Percentiles rank a stretch among this genome's conserved stretches.
These are phyloP conservation scores for Leptodactylus fuscus DNA, from an alignment of 2,113 vertebrate genomes.

Conservation along the genomic window DNA sequence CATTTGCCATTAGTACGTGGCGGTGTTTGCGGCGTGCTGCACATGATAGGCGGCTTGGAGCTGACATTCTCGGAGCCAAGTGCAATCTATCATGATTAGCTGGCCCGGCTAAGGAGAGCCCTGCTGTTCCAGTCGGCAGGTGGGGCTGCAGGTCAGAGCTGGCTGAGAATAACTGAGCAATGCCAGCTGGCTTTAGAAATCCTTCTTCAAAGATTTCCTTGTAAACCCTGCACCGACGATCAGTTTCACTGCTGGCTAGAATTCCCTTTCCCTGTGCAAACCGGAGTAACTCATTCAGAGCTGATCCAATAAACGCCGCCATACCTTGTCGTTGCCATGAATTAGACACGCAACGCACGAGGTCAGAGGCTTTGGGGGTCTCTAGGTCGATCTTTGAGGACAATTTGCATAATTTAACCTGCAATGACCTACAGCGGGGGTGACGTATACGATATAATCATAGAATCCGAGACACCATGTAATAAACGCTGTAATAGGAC, in stretches of 20 bases:
- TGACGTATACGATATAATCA: too few species aligned
- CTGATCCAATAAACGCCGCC: not conserved
- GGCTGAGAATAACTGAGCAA: conserved; percentile 26
- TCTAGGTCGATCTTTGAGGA: not conserved
- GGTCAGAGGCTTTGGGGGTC: not conserved
- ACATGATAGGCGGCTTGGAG: conserved; percentile 27
- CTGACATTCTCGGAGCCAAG: conserved; percentile 52
- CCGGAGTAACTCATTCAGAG: conserved; percentile 32
- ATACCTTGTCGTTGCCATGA: not conserved
- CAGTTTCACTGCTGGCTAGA: conserved; percentile 46
- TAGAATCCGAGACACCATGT: not conserved
- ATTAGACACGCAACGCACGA: conserved; percentile 5
- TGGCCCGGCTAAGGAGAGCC: conserved; percentile 51
- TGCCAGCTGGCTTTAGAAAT: conserved; percentile 52
- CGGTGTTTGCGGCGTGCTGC: conserved; percentile 15
- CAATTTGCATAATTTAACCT: not conserved
- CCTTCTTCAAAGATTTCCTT: conserved; percentile 43
- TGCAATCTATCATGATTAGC: conserved; percentile 60
- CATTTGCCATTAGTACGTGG: conserved; percentile 27
- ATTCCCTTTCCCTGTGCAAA: conserved; percentile 32
- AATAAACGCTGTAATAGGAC: not conserved
- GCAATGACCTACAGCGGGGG: not conserved
- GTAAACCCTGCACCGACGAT: conserved; percentile 23
- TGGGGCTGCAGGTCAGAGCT: conserved; percentile 56
- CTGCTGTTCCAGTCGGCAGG: conserved; percentile 49